Conservation (phyloP, 2,113 vertebrate species). For the Pachyramphus minor region DNA sequence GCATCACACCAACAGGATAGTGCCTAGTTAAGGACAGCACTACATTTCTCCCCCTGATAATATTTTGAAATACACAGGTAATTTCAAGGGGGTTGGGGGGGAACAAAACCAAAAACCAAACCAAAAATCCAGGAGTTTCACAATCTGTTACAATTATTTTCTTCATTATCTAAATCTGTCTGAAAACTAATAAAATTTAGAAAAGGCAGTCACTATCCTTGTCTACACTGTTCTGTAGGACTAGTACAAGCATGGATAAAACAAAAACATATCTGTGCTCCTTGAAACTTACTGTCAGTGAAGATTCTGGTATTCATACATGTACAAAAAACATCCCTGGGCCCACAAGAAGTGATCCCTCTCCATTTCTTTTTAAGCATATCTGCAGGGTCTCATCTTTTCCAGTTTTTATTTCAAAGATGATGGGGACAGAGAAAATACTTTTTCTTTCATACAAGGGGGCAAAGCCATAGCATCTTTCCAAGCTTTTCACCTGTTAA, state of each 20-base stretch:
- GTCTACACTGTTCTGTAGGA: neutral
- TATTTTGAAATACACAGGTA: neutral
- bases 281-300: neutral
- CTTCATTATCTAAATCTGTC: neutral
- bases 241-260: neutral
- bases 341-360: neutral
- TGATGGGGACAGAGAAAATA: neutral
- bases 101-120: neutral
- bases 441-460: neutral
- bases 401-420: neutral
- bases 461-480: neutral
- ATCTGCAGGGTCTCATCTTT: neutral
- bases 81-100: neutral
- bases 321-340: neutral
- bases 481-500: neutral
- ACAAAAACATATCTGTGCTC: fast-evolving
- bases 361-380: neutral
- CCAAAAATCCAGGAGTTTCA: neutral
- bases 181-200: neutral
- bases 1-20: neutral
- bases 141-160: neutral
- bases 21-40: neutral
- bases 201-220: neutral
- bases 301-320: neutral
- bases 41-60: neutral